Conservation (phyloP, 1,140 invertebrate species). For the Drosophila pruinosa region DNA sequence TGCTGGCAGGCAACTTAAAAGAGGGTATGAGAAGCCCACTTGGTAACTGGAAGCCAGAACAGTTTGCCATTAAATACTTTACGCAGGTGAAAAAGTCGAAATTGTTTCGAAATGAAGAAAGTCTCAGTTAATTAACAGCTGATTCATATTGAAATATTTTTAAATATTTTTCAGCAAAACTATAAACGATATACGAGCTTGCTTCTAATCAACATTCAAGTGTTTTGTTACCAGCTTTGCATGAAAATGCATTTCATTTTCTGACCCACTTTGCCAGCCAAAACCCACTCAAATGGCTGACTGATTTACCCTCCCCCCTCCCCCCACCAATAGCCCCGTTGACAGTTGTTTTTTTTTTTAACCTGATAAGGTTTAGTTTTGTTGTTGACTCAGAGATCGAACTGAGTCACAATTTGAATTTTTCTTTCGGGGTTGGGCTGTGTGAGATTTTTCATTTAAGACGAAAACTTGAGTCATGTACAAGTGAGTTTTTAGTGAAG, state of each 20-base stretch:
- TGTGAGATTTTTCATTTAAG: too few species aligned
- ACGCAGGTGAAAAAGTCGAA: constrained; percentile 26
- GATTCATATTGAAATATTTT: too few species aligned
- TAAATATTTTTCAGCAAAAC: too few species aligned
- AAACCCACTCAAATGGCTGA: constrained; percentile 16
- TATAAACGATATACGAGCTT: not conserved
- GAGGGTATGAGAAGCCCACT: not conserved
- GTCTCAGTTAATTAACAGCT: too few species aligned
- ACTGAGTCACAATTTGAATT: too few species aligned
- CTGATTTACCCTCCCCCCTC: constrained; percentile 12
- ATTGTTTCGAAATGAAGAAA: too few species aligned
- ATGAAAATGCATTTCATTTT: constrained; percentile 57
- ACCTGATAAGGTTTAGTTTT: constrained; percentile 11
- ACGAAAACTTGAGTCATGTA: too few species aligned
- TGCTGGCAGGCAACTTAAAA: not conserved
- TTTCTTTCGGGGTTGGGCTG: too few species aligned
- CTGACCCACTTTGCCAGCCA: constrained; percentile 51
- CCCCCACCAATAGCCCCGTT: too few species aligned
- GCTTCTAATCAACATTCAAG: too few species aligned
- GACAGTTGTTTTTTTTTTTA: constrained; percentile 10
- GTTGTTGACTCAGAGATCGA: constrained; percentile 26
- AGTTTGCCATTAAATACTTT: constrained; percentile 9
- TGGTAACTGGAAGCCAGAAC: constrained; percentile 7
- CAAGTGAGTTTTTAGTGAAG: too few species aligned
- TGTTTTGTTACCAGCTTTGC: not conserved